Percentiles rank a stretch among this genome's conserved stretches.
Conservation (phyloP, 2,113 vertebrate species). For the Trachemys scripta region DNA sequence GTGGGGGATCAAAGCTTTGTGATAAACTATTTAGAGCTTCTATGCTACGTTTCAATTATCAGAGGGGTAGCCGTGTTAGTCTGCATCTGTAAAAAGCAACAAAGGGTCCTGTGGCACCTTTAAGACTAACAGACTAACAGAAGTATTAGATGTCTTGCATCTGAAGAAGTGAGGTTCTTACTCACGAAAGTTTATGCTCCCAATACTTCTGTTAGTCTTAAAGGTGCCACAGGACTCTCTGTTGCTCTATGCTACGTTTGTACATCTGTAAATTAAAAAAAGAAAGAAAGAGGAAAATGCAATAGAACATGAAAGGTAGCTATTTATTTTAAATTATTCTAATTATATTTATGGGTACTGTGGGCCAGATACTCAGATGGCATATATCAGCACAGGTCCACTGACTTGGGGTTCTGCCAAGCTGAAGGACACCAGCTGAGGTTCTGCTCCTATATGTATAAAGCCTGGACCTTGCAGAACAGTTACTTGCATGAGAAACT, state of each 20-base stretch:
- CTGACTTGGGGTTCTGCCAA: fast-evolving
- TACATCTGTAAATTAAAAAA: conserved; percentile 3
- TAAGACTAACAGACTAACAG: too few species aligned
- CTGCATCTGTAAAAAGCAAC: too few species aligned
- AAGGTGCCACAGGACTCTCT: too few species aligned
- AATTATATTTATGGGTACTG: not conserved
- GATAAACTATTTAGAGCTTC: not conserved
- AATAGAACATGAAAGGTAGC: not conserved
- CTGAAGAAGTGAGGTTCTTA: too few species aligned
- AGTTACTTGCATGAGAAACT: not conserved
- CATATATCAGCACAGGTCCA: not conserved
- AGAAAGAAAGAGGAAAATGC: not conserved
- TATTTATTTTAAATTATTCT: conserved; percentile 33
- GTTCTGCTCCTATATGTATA: fast-evolving
- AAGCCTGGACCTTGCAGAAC: not conserved
- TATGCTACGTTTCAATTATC: not conserved
- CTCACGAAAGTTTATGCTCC: too few species aligned
- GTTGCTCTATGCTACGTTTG: not conserved
- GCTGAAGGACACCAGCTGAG: not conserved
- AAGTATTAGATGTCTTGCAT: too few species aligned
- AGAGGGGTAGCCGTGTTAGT: too few species aligned
- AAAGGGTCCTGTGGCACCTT: too few species aligned
- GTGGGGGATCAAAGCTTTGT: not conserved
- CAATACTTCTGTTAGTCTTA: too few species aligned
- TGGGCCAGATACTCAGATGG: not conserved